Evolutionary conservation across 2,797 vertebrate species (phyloP), one percentile per base, ranked within the genome.

Genomic region (Octomys mimax): DNA sequence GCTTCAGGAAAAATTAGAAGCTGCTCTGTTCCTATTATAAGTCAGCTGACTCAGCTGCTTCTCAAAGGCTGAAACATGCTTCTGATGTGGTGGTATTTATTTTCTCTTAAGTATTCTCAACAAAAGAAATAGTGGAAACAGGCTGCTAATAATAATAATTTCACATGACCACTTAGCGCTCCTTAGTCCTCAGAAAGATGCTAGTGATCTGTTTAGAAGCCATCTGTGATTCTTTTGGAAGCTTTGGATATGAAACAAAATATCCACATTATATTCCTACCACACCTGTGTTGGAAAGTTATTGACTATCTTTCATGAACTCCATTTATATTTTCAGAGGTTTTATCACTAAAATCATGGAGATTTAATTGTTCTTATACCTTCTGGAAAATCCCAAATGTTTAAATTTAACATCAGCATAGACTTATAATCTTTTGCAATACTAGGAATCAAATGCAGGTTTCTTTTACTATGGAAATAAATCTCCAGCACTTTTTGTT

Each of bases 21-120:
- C 81, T 92, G n/a, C 24, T 84, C 68, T 96, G 66, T 79, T 79
- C 31, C 33, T 33, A 22, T 62, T 88, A 61, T 31, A 87, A 82
- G 57, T 52, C 36, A 95, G 83, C 59, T 84, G 89, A 91, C n/a
- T 49, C 68, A 96, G 39, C 75, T 28, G 31, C 42, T 96, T 96
- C 70, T 80, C 89, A 87, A 85, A 87, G 54, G 5, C 33, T 24
- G 21, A 70, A 71, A 52, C 22, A 12, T 87, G 62, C 31, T 78
- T 95, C 42, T 64, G 71, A 87, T 93, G 59, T 90, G 59, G 33
- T 92, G 16, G 28, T 64, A 49, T 39, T 83, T 59, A 57, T 92
- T 86, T 91, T 77, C 59, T 87, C 85, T 94, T 87, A 80, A 94
- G 52, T 57, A 28, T 94, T 95, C 91, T 87, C 61, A 96, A 87